Base-by-base conservation (phyloP, 2,797 vertebrate genomes). In the Glyptemys insculpta region DNA sequence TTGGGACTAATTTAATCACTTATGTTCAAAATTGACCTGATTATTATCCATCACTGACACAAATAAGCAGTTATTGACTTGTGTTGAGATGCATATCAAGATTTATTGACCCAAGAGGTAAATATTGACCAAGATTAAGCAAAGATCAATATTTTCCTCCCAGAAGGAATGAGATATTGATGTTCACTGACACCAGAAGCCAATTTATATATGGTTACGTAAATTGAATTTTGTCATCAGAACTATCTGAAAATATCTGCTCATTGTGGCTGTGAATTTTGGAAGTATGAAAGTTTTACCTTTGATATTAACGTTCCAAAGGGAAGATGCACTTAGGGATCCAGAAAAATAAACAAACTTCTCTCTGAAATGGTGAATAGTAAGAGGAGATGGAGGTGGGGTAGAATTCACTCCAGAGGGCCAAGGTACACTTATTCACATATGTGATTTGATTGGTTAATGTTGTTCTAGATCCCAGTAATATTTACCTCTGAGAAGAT, bases 231-330 rank as follows among this genome's bases (percentile, higher is more conserved):
- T 87, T 92, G 47, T 91, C 62, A 74, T 94, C 44, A n/a, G 19
- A 91, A 54, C 54, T 83, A 2, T 81, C n/a, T 93, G 79, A 86
- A 95, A 86, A 74, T 41, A 72, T 1, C 0, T 91, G 8, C 84
- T 91, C 2, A 0, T 91, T 87, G 5, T 89, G 21, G 85, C 59
- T 68, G 82, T 65, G n/a, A 93, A 78, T 93, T 95, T 90, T 85
- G 79, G 92, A 94, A 91, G 47, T 54, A 85, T 87, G 57, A 87
- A 79, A 80, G 12, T 23, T 82, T 23, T 87, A 90, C 8, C 1
- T 84, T 82, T 87, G 85, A 72, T 89, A 83, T 86, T 91, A 91
- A 79, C 57, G 31, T 94, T 92, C 16, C 83, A 92, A 89, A 79
- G 56, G 52, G 31, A 9, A 37, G 79, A 68, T 80, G 3, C 89